phyloP scores from a whole-genome alignment of 1,140 invertebrate genomes.

The Colletes latitarsis region DNA sequence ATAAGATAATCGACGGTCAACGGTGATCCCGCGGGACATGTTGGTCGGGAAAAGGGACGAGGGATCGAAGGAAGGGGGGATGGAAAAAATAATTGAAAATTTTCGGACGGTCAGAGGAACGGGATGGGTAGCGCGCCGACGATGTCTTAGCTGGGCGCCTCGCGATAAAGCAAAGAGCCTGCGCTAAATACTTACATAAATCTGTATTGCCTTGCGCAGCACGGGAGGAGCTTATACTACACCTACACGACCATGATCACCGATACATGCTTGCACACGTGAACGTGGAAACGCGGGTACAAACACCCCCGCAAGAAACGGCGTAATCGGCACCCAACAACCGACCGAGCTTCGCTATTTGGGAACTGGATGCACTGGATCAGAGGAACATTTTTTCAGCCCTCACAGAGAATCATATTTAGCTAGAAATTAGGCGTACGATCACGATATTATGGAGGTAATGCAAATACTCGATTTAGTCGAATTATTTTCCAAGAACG shows the following conservation, averaged over 20 bases:
- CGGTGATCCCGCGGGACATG: conserved; percentile 34
- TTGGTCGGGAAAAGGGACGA: neutral
- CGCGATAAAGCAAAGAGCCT: conserved; percentile 81
- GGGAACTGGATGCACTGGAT: conserved; percentile 26
- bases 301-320: conserved; percentile 28
- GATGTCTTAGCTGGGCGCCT: conserved; percentile 76
- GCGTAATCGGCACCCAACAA: conserved; percentile 32
- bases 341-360: conserved; percentile 8
- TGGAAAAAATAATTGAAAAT: conserved; percentile 68
- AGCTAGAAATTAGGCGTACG: no score
- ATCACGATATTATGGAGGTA: no score
- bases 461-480: no score
- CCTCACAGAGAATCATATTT: neutral
- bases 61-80: conserved; percentile 10
- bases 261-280: conserved; percentile 10
- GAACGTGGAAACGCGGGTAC: conserved; percentile 10
- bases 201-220: conserved; percentile 80
- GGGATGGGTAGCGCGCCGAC: conserved; percentile 21
- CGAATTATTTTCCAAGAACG: no score
- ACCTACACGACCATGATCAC: conserved; percentile 39
- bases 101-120: conserved; percentile 61
- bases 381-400: neutral
- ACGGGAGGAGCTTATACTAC: conserved; percentile 65
- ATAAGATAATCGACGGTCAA: conserved; percentile 52
- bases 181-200: conserved; percentile 82